A percentile compares a stretch with the other conserved stretches of the same genome.
Conservation (phyloP, 2,113 vertebrate species). For the Danionella cerebrum region DNA sequence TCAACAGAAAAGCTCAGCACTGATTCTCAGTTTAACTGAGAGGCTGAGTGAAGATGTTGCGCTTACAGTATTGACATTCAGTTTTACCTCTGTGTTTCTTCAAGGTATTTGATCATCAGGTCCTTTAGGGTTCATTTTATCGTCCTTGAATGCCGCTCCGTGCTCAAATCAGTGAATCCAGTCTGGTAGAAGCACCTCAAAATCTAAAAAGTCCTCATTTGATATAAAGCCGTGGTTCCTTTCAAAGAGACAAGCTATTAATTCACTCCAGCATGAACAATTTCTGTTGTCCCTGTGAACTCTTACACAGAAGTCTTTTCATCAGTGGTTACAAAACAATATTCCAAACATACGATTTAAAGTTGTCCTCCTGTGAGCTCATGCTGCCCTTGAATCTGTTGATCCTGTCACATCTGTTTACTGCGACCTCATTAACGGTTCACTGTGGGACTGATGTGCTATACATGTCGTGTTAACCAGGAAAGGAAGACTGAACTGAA, state of each 20-base stretch:
- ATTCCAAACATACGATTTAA: background rate
- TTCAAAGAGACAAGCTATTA: slow-evolving; percentile 4
- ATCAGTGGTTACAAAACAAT: background rate
- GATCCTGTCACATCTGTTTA: background rate
- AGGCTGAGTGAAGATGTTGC: slow-evolving; percentile 7
- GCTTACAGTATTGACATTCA: slow-evolving; percentile 5
- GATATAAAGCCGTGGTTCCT: no score
- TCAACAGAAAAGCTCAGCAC: slow-evolving; percentile 1
- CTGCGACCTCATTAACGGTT: background rate
- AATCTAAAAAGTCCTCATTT: background rate
- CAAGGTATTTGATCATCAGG: background rate
- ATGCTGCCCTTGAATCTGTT: background rate
- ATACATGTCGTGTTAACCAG: background rate
- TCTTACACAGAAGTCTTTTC: background rate
- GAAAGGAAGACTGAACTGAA: background rate
- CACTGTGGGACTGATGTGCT: background rate
- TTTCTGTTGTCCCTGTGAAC: slow-evolving; percentile 2
- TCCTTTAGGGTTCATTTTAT: background rate
- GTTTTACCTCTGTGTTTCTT: background rate
- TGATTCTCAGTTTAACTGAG: background rate
- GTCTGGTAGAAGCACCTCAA: background rate
- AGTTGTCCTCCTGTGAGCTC: background rate
- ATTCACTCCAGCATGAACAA: slow-evolving; percentile 1
- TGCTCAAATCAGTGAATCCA: background rate
- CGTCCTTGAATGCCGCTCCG: no score